Evolutionary conservation across 2,888 invertebrate genomes (phyloP), one percentile per base, ranked within the genome.

Genomic region (Fabriciana adippe): DNA sequence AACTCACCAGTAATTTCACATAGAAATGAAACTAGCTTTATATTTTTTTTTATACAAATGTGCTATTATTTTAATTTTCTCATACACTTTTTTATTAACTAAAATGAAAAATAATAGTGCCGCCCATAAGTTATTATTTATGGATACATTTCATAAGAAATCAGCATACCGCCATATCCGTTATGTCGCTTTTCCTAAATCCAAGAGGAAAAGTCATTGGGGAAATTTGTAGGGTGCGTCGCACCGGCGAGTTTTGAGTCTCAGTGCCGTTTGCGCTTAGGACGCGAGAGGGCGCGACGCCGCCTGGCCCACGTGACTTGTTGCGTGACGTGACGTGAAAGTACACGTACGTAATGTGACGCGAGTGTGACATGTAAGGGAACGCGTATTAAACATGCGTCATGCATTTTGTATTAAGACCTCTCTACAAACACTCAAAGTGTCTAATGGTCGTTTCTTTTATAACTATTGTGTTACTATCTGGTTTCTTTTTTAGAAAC

Each of bases 221-320:
- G 89, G 87, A 90, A 90, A 90, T 88, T 89, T 86, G 90, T 86
- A 82, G 90, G 90, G 92, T 84, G 91, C 88, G 90, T 84, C 90
- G 90, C 86, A 85, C 83, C 86, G 78, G 79, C 85, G 86, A 85
- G 84, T 89, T 90, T 88, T 88, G 87, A 81, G 80, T 80, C 86
- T 84, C 92, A 92, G 92, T 92, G 83, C 81, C 86, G 88, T 83
- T 85, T 85, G 83, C 85, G 87, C 86, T 78, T 75, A 89, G 85
- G 87, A 81, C 92, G 90, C 84, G 92, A 88, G 91, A 92, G 91
- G 92, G 91, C 91, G 92, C 87, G 83, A 81, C 80, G 76, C 78
- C 83, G 85, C 81, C 77, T 77, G 73, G 69, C 73, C 66, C 88
- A 89, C 89, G 87, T 88, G 89, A 90, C 91, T 90, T 90, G 89